Evolutionary conservation across 2,113 vertebrate species (phyloP).

Genomic region (Cairina moschata): DNA sequence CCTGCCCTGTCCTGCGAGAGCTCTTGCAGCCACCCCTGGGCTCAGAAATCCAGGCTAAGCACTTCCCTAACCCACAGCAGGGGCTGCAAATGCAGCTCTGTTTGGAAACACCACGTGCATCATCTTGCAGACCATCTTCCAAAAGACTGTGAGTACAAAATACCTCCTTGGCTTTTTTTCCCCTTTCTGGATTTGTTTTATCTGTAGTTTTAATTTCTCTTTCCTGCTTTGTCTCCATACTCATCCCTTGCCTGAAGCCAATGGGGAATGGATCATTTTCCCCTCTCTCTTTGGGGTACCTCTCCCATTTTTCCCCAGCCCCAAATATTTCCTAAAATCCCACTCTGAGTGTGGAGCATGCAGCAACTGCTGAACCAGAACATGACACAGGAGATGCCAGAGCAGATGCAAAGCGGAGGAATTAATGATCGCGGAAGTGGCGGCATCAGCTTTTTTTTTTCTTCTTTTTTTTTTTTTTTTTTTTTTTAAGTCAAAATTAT

Average conservation of each 20-base stretch:
- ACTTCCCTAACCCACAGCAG: background rate
- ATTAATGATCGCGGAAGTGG: conserved; percentile 23
- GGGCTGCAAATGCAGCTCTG: background rate
- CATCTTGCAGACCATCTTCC: background rate
- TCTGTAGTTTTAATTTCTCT: background rate
- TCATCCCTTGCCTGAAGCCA: background rate
- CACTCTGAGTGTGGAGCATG: background rate
- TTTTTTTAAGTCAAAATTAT: conserved; percentile 1
- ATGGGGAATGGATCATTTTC: background rate
- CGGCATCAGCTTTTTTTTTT: conserved; percentile 46
- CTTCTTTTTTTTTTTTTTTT: background rate
- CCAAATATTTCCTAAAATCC: background rate
- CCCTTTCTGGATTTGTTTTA: background rate
- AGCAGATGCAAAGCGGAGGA: conserved; percentile 30
- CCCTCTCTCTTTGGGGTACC: background rate
- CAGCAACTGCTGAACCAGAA: conserved; percentile 27
- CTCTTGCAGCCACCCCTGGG: background rate
- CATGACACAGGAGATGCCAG: background rate
- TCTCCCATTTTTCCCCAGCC: background rate
- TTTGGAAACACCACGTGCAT: background rate
- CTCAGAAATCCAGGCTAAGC: background rate
- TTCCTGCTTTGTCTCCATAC: background rate
- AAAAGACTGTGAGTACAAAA: background rate
- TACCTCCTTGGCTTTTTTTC: background rate
- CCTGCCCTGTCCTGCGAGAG: background rate